A percentile compares a stretch with the other conserved stretches of the same genome.
Conservation (phyloP, 2,797 vertebrate genomes). For the Erithacus rubecula region DNA sequence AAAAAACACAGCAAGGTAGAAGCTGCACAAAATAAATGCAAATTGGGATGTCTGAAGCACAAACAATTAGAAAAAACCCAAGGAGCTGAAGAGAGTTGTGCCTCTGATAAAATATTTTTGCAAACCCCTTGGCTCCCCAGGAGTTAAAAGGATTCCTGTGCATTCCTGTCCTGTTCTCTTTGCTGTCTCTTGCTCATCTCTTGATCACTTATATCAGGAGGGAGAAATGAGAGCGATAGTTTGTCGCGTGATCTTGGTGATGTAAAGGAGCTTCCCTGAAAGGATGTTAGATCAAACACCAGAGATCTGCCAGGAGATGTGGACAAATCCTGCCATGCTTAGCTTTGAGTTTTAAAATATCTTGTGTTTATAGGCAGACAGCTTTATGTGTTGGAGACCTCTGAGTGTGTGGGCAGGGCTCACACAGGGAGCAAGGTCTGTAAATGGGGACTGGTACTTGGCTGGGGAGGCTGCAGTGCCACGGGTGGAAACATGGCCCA, state of each 20-base stretch:
- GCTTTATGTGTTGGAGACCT: not conserved
- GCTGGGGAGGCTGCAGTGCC: not conserved
- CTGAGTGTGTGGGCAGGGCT: fast-evolving
- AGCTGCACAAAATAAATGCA: not conserved
- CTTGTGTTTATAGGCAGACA: not conserved
- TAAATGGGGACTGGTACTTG: fast-evolving
- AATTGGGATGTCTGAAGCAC: not conserved
- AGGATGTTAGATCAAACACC: not conserved
- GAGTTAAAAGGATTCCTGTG: not conserved
- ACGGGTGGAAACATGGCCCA: not conserved
- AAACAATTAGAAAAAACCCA: not conserved
- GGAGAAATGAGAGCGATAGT: not conserved
- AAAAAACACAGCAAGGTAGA: not conserved
- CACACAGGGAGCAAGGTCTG: not conserved
- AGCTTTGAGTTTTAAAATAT: not conserved
- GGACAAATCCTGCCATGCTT: not conserved
- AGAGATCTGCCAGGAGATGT: not conserved
- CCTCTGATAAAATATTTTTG: not conserved
- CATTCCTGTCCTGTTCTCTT: not conserved
- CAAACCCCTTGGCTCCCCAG: not conserved
- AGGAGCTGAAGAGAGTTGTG: not conserved
- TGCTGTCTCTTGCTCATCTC: not conserved
- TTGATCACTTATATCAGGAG: not conserved
- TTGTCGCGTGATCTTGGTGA: not conserved
- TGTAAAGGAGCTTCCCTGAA: not conserved